A percentile compares a stretch with the other conserved stretches of the same genome.
These are phyloP conservation scores for Noctuana brunneofusca DNA, from an alignment of 2,888 invertebrate genomes.

Conservation along the genomic window DNA sequence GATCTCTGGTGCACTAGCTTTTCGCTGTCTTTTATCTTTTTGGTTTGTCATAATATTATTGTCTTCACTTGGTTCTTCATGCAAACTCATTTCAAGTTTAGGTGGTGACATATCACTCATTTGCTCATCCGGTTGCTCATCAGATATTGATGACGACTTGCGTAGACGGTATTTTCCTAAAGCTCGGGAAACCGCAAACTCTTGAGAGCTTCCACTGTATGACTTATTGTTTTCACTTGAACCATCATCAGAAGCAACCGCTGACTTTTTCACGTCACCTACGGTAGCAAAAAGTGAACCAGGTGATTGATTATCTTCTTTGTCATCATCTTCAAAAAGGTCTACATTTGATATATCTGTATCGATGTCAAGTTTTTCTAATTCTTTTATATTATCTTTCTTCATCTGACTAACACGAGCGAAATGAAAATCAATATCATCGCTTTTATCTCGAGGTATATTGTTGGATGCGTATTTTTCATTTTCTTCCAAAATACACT, in stretches of 20 bases:
- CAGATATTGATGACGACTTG: constrained; percentile 87
- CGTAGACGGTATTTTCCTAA: constrained; percentile 90
- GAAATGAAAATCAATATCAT: constrained; percentile 80
- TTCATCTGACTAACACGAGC: constrained; percentile 80
- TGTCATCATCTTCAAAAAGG: constrained; percentile 83
- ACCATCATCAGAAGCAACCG: constrained; percentile 83
- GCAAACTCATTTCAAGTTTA: constrained; percentile 57
- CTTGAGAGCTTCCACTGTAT: constrained; percentile 88
- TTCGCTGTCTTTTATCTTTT: constrained; percentile 60
- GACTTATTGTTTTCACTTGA: constrained; percentile 80
- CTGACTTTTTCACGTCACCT: constrained; percentile 87
- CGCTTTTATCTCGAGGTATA: constrained; percentile 75
- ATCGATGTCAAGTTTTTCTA: constrained; percentile 82
- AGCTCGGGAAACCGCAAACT: constrained; percentile 92
- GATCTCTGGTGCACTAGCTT: constrained; percentile 69
- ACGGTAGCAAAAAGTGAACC: constrained; percentile 88
- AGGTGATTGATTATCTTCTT: constrained; percentile 85
- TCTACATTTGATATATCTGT: constrained; percentile 83
- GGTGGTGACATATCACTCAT: constrained; percentile 73
- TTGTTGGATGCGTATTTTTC: constrained; percentile 54
- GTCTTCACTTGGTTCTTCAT: constrained; percentile 56
- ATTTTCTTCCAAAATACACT: constrained; percentile 66
- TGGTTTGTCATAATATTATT: constrained; percentile 46
- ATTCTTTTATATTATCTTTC: constrained; percentile 73
- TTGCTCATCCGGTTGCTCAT: constrained; percentile 80